Evolutionary conservation across 2,797 vertebrate species (phyloP), one percentile per base, ranked within the genome.

Genomic region (Propithecus perrieri): DNA sequence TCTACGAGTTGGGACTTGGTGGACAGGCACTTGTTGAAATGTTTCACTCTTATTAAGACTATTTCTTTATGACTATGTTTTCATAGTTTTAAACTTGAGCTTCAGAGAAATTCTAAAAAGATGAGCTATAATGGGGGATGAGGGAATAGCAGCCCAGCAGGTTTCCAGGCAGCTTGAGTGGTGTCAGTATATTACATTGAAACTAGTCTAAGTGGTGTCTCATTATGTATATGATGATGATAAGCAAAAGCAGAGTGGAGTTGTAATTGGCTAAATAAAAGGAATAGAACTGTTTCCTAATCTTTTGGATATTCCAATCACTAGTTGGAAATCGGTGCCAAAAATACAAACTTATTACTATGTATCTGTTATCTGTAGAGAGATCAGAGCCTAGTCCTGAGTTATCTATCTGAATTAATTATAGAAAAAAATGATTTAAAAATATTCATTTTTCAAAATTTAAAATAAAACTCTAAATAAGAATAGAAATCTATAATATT

Each of bases 21-120:
- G 5, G 96, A 85, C 53, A 96, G 89, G 63, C 92, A 50, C 87
- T 97, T 85, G 93, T 96, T 94, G 97, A 85, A 84, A 59, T 50
- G 26, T 74, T 95, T 71, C 14, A 15, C 1, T 81, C 0, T 3
- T 85, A 71, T 41, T 88, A 41, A 94, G 89, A 86, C 15, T n/a
- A 35, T 67, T 85, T 85, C 72, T 95, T 79, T 46, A 55, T 78
- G 71, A 46, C 43, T 92, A 17, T 78, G 74, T 65, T 65, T 65
- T 65, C 63, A 65, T 65, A n/a, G 63, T n/a, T 65, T n/a, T 61
- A 79, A 90, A 43, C 53, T 95, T 67, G 85, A 17, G 38, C 55
- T 96, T 41, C 0, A 57, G 65, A 79, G 0, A 0, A 8, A 48
- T 46, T 84, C 67, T n/a, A 30, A 33, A 72, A 61, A 89, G 65